Evolutionary conservation across 1,140 invertebrate species (phyloP).

Genomic region (Drosophila sucinea): DNA sequence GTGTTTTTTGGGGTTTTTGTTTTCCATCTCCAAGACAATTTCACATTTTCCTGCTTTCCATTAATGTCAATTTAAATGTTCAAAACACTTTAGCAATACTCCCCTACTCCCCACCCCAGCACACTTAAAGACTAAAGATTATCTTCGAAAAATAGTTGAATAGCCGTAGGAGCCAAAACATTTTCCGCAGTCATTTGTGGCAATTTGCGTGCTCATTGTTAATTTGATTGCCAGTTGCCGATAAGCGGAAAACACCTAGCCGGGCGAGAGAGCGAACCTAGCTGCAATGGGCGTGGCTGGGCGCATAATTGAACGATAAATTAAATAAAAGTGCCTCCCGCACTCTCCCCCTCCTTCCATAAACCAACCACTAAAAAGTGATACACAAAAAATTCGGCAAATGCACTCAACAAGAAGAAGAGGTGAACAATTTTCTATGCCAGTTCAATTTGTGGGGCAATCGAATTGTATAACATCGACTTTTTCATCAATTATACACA

Average conservation of each 20-base stretch:
- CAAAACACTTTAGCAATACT: conserved; percentile 39
- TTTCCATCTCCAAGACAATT: conserved; percentile 35
- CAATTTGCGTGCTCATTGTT: conserved; percentile 77
- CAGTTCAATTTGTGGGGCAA: conserved; percentile 29
- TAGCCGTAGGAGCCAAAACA: conserved; percentile 18
- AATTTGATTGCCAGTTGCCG: conserved; percentile 66
- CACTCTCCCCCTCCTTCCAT: background rate
- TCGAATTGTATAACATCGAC: conserved; percentile 40
- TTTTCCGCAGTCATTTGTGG: conserved; percentile 59
- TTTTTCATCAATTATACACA: conserved; percentile 4
- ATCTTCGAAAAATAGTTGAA: conserved; percentile 46
- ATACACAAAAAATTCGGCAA: conserved; percentile 31
- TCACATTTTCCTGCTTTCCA: conserved; percentile 47
- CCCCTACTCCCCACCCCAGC: background rate
- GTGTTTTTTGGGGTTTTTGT: conserved; percentile 41
- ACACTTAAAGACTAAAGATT: conserved; percentile 44
- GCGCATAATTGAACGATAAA: conserved; percentile 76
- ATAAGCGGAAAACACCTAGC: conserved; percentile 63
- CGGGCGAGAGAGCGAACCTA: conserved; percentile 2
- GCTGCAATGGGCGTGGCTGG: conserved; percentile 36
- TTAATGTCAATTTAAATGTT: conserved; percentile 66
- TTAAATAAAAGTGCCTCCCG: conserved; percentile 53
- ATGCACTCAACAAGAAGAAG: conserved; percentile 36
- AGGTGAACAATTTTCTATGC: conserved; percentile 30
- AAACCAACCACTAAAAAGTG: background rate